A percentile compares a stretch with the other conserved stretches of the same genome.
Conservation (phyloP, 2,797 vertebrate genomes). For the Leucoraja ocellata region DNA sequence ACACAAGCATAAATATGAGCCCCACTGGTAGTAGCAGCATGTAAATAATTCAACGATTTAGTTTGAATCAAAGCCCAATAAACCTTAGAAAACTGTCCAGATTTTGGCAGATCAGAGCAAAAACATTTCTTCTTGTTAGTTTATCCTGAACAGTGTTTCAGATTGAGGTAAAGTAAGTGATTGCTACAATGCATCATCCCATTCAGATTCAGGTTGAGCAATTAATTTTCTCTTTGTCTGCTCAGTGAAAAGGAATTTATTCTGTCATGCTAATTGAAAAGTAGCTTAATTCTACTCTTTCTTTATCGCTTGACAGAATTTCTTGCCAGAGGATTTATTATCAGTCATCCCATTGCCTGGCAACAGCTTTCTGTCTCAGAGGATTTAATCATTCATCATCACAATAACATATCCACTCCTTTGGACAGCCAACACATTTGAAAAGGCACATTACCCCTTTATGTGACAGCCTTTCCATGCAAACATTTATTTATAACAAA, state of each 20-base stretch:
- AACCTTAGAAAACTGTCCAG: background rate
- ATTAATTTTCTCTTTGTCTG: background rate
- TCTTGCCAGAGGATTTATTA: background rate
- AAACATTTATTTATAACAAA: background rate
- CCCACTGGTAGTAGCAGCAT: no score
- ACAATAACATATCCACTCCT: background rate
- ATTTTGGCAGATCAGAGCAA: background rate
- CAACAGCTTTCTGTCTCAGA: constrained; percentile 7
- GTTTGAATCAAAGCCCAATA: background rate
- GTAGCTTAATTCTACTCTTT: background rate
- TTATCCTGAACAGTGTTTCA: background rate
- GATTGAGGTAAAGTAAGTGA: background rate
- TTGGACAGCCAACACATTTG: background rate
- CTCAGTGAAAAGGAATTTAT: background rate
- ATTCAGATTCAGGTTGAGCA: background rate
- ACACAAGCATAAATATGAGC: no score
- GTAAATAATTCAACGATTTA: no score
- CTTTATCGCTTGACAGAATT: background rate
- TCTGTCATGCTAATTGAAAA: background rate
- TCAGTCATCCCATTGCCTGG: background rate
- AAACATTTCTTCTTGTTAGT: background rate
- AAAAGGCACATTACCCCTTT: background rate
- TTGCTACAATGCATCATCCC: background rate
- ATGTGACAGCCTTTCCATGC: background rate
- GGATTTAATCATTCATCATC: background rate